Evolutionary conservation across 2,113 vertebrate species (phyloP).

Genomic region (Aleadryas rufinucha): DNA sequence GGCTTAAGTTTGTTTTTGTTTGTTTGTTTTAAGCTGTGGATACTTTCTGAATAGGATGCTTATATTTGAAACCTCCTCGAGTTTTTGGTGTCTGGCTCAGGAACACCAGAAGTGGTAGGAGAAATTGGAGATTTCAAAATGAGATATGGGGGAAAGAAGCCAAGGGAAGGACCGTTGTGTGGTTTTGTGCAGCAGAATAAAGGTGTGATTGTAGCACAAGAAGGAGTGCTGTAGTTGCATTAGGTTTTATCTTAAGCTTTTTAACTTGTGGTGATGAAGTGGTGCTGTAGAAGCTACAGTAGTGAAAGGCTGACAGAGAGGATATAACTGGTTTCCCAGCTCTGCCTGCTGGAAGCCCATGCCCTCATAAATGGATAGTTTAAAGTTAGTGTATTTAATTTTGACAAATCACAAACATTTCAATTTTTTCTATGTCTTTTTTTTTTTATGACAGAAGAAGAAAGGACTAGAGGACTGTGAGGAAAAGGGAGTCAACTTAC

Average conservation of each 20-base stretch:
- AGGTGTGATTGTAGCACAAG: background rate
- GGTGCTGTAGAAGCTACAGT: background rate
- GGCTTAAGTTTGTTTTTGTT: background rate
- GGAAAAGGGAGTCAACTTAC: background rate
- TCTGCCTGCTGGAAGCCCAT: background rate
- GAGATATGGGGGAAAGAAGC: background rate
- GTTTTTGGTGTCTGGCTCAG: background rate
- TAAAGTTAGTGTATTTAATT: background rate
- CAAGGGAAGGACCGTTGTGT: background rate
- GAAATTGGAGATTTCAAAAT: background rate
- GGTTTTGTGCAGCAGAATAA: background rate
- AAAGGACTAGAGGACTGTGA: background rate
- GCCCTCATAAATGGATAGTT: background rate
- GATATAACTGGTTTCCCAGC: background rate
- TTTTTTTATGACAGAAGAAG: background rate
- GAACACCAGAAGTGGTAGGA: background rate
- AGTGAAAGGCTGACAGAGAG: background rate
- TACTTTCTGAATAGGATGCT: constrained; percentile 5
- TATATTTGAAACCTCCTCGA: background rate
- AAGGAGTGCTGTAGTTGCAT: background rate
- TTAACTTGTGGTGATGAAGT: background rate
- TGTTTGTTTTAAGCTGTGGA: background rate
- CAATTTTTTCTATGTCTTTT: background rate
- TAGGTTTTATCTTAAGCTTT: background rate
- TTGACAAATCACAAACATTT: background rate